A percentile compares a stretch with the other conserved stretches of the same genome.
Conservation (phyloP, 2,888 invertebrate genomes). For the Thereva nobilitata region DNA sequence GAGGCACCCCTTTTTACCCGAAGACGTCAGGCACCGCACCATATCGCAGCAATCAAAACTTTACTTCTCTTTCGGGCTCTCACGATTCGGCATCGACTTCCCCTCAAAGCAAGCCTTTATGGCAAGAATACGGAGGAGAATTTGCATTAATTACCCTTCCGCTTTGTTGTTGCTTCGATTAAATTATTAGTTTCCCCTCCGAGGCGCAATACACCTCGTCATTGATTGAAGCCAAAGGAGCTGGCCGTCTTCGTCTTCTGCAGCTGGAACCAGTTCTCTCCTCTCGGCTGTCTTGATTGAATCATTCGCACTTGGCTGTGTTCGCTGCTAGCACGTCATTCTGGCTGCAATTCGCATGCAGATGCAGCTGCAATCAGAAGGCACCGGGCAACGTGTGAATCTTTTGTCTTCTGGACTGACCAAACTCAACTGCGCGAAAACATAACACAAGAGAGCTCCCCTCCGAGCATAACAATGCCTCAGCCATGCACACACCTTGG, state of each 20-base stretch:
- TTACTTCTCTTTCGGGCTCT: slow-evolving; percentile 19
- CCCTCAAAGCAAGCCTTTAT: not conserved
- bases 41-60: not conserved
- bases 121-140: slow-evolving; percentile 3
- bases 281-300: slow-evolving; percentile 8
- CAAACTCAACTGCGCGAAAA: slow-evolving; percentile 33
- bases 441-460: slow-evolving; percentile 19
- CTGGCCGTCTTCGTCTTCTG: not conserved
- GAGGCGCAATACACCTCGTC: not conserved
- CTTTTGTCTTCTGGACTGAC: too few species aligned
- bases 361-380: too few species aligned
- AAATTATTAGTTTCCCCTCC: slow-evolving; percentile 7
- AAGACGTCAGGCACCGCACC: slow-evolving; percentile 13
- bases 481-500: too few species aligned
- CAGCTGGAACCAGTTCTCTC: slow-evolving; percentile 12
- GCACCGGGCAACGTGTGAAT: too few species aligned
- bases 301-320: slow-evolving; percentile 20
- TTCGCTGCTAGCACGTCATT: too few species aligned
- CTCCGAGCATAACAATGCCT: too few species aligned
- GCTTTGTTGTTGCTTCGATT: slow-evolving; percentile 6
- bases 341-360: too few species aligned
- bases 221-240: slow-evolving; percentile 4
- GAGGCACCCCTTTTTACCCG: slow-evolving; percentile 2
- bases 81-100: not conserved
- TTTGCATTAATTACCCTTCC: slow-evolving; percentile 7